Percentiles rank a stretch among this genome's conserved stretches.
These are phyloP conservation scores for Chaitophorus viminalis DNA, from an alignment of 2,888 invertebrate species.

Conservation along the genomic window DNA sequence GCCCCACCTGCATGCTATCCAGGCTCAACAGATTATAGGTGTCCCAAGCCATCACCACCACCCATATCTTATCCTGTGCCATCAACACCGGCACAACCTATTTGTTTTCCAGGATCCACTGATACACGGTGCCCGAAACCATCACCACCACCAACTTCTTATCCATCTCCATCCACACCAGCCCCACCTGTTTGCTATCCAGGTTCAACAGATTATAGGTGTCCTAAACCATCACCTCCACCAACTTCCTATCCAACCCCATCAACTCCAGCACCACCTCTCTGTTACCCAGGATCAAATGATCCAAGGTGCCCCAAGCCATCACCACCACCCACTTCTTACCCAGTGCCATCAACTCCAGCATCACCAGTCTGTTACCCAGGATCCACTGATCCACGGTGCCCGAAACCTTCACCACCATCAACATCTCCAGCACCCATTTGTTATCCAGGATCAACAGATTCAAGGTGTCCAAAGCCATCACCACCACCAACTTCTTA, in stretches of 20 bases:
- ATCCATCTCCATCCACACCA: slow-evolving; percentile 63
- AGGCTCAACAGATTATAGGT: no score
- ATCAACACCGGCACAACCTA: no score
- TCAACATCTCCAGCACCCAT: slow-evolving; percentile 64
- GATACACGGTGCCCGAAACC: no score
- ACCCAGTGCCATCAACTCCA: slow-evolving; percentile 63
- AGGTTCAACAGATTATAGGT: slow-evolving; percentile 63
- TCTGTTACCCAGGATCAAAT: slow-evolving; percentile 66
- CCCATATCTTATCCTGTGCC: slow-evolving; percentile 64
- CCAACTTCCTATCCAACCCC: slow-evolving; percentile 63
- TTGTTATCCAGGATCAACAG: slow-evolving; percentile 65
- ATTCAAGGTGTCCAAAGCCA: slow-evolving; percentile 64
- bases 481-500: slow-evolving; percentile 64
- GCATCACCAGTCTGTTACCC: slow-evolving; percentile 67
- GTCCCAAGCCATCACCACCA: no score
- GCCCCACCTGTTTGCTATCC: slow-evolving; percentile 66
- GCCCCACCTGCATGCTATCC: no score
- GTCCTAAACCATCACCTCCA: slow-evolving; percentile 64
- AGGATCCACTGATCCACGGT: slow-evolving; percentile 67
- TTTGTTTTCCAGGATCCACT: no score
- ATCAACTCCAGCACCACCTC: not conserved
- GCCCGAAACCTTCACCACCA: slow-evolving; percentile 65
- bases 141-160: slow-evolving; percentile 63
- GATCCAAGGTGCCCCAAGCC: slow-evolving; percentile 65
- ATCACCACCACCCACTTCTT: slow-evolving; percentile 61